phyloP scores from a whole-genome alignment of 2,797 vertebrate species.

The Oreochromis mossambicus region DNA sequence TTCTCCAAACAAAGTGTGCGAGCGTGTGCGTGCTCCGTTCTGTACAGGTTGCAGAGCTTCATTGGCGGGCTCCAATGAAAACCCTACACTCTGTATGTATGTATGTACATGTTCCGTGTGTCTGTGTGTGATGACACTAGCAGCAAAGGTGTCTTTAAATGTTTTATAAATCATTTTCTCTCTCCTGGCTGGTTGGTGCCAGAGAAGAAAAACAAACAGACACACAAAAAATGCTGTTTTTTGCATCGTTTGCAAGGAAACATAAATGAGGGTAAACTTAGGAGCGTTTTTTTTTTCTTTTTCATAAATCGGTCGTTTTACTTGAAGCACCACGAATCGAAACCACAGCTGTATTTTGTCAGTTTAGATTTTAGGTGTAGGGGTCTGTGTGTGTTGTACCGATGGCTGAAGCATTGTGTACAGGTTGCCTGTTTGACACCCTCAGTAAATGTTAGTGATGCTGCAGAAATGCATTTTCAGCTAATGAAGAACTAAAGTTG shows the following conservation, averaged over 20 bases:
- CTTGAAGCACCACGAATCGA: slow-evolving; percentile 71
- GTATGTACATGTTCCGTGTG: slow-evolving; percentile 9
- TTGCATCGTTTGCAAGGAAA: slow-evolving; percentile 52
- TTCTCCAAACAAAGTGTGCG: slow-evolving; percentile 21
- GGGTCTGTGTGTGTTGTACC: slow-evolving; percentile 6
- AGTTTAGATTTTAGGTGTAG: background rate
- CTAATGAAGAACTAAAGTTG: background rate
- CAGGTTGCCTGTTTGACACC: slow-evolving; percentile 62
- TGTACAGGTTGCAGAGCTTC: slow-evolving; percentile 80
- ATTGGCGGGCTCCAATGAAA: slow-evolving; percentile 82
- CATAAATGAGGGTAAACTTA: background rate
- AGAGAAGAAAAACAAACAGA: slow-evolving; percentile 38
- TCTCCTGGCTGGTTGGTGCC: slow-evolving; percentile 24
- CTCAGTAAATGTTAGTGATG: slow-evolving; percentile 57
- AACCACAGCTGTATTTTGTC: slow-evolving; percentile 58
- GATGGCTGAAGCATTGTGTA: slow-evolving; percentile 44
- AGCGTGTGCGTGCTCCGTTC: slow-evolving; percentile 39
- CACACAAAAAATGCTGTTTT: slow-evolving; percentile 31
- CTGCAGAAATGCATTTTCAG: background rate
- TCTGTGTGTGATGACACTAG: slow-evolving; percentile 24
- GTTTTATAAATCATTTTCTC: slow-evolving; percentile 41
- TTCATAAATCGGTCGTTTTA: slow-evolving; percentile 66
- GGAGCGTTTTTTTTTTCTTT: slow-evolving; percentile 36
- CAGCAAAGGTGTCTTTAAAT: slow-evolving; percentile 42
- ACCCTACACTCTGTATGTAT: slow-evolving; percentile 36